Evolutionary conservation across 2,797 vertebrate genomes (phyloP).

Genomic region (Eutrigla gurnardus): DNA sequence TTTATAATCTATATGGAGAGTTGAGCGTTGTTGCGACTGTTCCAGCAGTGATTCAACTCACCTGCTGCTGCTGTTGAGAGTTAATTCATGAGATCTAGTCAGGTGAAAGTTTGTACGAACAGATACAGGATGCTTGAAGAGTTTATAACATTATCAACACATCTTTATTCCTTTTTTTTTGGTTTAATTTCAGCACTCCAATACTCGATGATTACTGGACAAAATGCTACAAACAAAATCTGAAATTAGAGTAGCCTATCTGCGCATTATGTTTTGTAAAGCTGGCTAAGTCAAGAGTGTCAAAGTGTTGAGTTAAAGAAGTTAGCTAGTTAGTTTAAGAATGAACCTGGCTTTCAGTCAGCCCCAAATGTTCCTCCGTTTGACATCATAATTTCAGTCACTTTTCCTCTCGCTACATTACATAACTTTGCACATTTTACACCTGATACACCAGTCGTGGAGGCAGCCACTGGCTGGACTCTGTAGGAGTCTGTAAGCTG

Average conservation of each 20-base stretch:
- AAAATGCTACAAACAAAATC: neutral
- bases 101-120: slow-evolving; percentile 11
- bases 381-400: neutral
- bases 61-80: slow-evolving; percentile 9
- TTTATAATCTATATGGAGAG: slow-evolving; percentile 29
- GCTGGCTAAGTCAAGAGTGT: neutral
- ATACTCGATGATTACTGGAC: too few species aligned
- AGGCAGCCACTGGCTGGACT: neutral
- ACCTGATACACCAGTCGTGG: neutral
- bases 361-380: neutral
- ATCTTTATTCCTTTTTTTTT: neutral
- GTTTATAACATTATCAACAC: neutral
- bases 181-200: neutral
- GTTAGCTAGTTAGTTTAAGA: neutral
- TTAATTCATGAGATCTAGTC: slow-evolving; percentile 12
- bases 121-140: slow-evolving; percentile 29
- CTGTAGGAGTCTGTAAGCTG: neutral
- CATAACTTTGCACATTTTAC: neutral
- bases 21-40: slow-evolving; percentile 7
- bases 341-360: neutral
- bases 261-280: neutral
- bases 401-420: neutral
- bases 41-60: slow-evolving; percentile 15
- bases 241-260: neutral
- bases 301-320: neutral